phyloP scores from a whole-genome alignment of 2,797 vertebrate species.

The Coendou prehensilis region DNA sequence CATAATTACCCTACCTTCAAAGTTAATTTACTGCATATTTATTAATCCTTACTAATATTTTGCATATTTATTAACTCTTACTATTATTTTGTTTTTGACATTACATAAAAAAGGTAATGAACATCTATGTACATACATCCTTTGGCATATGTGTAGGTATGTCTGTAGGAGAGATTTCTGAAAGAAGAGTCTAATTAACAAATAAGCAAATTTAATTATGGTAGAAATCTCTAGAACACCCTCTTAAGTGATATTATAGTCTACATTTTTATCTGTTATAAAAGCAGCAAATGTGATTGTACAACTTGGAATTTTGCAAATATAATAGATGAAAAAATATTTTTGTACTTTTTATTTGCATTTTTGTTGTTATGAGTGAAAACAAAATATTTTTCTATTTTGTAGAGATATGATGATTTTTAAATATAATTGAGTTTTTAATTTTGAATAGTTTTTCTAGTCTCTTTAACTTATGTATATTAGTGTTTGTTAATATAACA shows the following conservation, averaged over 20 bases:
- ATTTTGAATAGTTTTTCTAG: not conserved
- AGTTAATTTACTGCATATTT: not conserved
- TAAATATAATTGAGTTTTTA: not conserved
- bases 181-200: not conserved
- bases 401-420: not conserved
- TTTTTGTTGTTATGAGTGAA: not conserved
- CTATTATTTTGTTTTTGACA: not conserved
- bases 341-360: not conserved
- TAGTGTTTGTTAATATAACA: not conserved
- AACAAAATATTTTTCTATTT: not conserved
- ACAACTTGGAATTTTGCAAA: not conserved
- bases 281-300: not conserved
- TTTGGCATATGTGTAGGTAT: rapidly evolving
- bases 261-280: rapidly evolving
- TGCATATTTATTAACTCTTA: not conserved
- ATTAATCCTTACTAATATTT: not conserved
- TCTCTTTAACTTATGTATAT: not conserved
- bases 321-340: not conserved
- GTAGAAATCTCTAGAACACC: not conserved
- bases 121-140: rapidly evolving
- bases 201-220: not conserved
- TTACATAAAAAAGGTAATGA: not conserved
- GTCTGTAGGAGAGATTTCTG: not conserved
- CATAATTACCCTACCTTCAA: rapidly evolving
- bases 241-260: rapidly evolving